Conservation (phyloP, 2,797 vertebrate species). For the Sebastes elongatus region DNA sequence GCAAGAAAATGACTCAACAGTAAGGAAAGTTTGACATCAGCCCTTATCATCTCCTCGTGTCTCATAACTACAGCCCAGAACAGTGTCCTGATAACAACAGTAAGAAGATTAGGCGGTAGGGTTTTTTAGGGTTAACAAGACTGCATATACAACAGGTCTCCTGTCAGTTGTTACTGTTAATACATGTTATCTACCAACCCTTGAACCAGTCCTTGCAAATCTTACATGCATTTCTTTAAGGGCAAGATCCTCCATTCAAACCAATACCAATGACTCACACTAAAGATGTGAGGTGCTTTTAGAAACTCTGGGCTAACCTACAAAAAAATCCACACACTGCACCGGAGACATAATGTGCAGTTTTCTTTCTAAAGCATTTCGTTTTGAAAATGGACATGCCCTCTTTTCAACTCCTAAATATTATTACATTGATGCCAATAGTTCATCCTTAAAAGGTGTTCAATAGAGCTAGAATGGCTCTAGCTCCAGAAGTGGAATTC, state of each 20-base stretch:
- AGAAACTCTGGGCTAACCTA: slow-evolving; percentile 8
- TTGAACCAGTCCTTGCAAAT: neutral
- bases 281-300: neutral
- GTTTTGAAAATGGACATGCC: neutral
- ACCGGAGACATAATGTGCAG: slow-evolving; percentile 13
- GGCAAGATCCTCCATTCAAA: slow-evolving; percentile 27
- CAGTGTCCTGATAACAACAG: neutral
- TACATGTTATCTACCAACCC: neutral
- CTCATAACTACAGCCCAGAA: neutral
- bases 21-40: neutral
- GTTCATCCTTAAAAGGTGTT: neutral
- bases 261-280: slow-evolving; percentile 46
- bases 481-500: no score
- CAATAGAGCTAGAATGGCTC: no score
- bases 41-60: neutral
- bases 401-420: neutral
- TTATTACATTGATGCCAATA: neutral
- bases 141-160: neutral
- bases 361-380: neutral
- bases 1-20: neutral
- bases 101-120: neutral
- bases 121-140: neutral
- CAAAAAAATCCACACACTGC: slow-evolving; percentile 4
- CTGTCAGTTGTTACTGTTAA: neutral
- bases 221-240: neutral